Evolutionary conservation across 2,113 vertebrate species (phyloP), one percentile per base, ranked within the genome.

Genomic region (Sorex fumeus): DNA sequence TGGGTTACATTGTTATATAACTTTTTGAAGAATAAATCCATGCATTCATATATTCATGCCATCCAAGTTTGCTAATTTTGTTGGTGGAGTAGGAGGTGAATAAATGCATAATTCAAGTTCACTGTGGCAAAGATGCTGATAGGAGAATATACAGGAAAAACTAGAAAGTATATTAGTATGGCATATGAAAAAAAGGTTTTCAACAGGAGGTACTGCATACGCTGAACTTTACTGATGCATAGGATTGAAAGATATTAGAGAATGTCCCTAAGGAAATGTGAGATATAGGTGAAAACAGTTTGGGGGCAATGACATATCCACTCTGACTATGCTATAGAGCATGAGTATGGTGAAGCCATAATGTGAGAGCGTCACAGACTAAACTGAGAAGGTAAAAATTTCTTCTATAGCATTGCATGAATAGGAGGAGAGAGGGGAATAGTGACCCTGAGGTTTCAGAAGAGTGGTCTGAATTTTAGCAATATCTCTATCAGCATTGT

Each of bases 1-100:
- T 28, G 32, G 3, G 32, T 88, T 78, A 69, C 64, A 3, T 32
- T 86, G 9, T 32, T 83, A 78, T 23, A 25, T 53, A 64, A 79
- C 16, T 60, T 84, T 27, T 74, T 77, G n/a, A 91, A 93, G 32
- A 91, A 67, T 77, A 94, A 81, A 30, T 23, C 23, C n/a, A 30
- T 79, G 9, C 4, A 72, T 8, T 40, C 40, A 81, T 81, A 80
- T 28, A 75, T 45, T 74, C n/a, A 75, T n/a, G 21, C 43, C 71
- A 50, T 10, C 28, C 62, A 92, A 43, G 19, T 47, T 28, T 84
- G 72, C 69, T 87, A 23, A 60, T 12, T 84, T 90, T 25, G 69
- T 36, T 60, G 18, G 47, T 45, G 8, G 27, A 77, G 11, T 16
- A 13, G 21, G 83, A 90, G 36, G 23, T 64, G 70, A 71, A 25